Evolutionary conservation across 2,888 invertebrate species (phyloP).

Genomic region (Cryptocheilus praepositus): DNA sequence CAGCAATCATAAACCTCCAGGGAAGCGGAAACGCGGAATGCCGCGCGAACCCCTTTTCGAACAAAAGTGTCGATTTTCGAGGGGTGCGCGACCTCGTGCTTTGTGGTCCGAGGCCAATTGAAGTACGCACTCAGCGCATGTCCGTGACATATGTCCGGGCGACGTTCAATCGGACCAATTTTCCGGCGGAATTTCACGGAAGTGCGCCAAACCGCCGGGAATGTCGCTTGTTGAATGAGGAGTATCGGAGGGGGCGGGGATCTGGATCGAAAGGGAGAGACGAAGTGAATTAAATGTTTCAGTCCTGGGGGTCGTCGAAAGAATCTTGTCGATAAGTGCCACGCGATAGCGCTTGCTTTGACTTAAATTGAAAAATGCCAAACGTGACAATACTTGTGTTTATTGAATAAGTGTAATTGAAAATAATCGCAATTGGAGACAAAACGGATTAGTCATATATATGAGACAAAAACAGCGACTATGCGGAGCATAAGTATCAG

Average conservation of each 20-base stretch:
- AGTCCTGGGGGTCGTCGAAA: too few species aligned
- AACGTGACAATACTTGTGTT: too few species aligned
- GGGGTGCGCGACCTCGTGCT: slow-evolving; percentile 9
- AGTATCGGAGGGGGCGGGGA: neutral
- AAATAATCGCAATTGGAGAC: too few species aligned
- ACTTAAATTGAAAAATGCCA: too few species aligned
- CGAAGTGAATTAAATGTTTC: slow-evolving; percentile 32
- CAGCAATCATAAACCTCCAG: slow-evolving; percentile 38
- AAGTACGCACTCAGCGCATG: neutral
- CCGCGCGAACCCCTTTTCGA: slow-evolving; percentile 28
- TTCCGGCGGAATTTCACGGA: slow-evolving; percentile 22
- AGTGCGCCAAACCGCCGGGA: slow-evolving; percentile 3
- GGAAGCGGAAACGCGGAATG: slow-evolving; percentile 39
- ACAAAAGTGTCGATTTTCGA: slow-evolving; percentile 33
- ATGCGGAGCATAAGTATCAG: too few species aligned
- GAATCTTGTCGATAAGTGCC: too few species aligned
- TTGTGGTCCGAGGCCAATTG: neutral
- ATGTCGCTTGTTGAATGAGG: neutral
- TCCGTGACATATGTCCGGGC: slow-evolving; percentile 33
- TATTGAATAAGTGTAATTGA: too few species aligned
- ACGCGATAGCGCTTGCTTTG: too few species aligned
- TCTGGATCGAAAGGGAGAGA: slow-evolving; percentile 6
- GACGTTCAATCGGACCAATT: slow-evolving; percentile 26
- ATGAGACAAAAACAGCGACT: too few species aligned
- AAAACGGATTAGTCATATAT: too few species aligned